Evolutionary conservation across 2,113 vertebrate species (phyloP).

Genomic region (Peucedramus taeniatus): DNA sequence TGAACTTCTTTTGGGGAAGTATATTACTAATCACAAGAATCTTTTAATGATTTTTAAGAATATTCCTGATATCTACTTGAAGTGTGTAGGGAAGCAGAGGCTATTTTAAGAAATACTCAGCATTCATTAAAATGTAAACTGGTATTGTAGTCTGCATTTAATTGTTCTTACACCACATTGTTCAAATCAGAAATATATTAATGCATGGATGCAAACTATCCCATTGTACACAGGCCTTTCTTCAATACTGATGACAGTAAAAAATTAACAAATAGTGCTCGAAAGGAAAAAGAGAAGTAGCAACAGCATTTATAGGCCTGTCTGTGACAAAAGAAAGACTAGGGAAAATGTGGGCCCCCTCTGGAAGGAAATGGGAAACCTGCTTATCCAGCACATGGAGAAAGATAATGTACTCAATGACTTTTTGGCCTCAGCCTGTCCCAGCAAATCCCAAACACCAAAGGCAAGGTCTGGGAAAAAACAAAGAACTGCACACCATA

Average conservation of each 20-base stretch:
- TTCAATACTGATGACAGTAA: background rate
- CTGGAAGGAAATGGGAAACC: background rate
- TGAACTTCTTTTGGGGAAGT: background rate
- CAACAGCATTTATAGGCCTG: background rate
- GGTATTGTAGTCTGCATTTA: background rate
- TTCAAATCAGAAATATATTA: background rate
- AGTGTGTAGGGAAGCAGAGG: background rate
- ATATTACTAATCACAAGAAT: background rate
- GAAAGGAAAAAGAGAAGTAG: background rate
- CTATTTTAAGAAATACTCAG: background rate
- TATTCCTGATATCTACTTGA: background rate
- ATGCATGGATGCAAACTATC: background rate
- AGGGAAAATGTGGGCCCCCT: background rate
- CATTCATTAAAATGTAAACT: background rate
- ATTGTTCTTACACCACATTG: background rate
- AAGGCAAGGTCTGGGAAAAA: background rate
- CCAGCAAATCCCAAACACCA: background rate
- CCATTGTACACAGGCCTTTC: background rate
- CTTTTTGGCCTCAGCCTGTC: background rate
- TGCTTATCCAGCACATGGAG: background rate
- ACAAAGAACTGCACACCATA: background rate
- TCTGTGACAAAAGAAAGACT: background rate
- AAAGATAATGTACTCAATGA: background rate
- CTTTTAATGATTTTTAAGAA: background rate
- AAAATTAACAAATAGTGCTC: background rate